Percentiles rank a stretch among this genome's conserved stretches.
Conservation (phyloP, 30 jellyfish, hydroid and myxozoan genomes). For the Aurelia aurita complex sp. Pacific region DNA sequence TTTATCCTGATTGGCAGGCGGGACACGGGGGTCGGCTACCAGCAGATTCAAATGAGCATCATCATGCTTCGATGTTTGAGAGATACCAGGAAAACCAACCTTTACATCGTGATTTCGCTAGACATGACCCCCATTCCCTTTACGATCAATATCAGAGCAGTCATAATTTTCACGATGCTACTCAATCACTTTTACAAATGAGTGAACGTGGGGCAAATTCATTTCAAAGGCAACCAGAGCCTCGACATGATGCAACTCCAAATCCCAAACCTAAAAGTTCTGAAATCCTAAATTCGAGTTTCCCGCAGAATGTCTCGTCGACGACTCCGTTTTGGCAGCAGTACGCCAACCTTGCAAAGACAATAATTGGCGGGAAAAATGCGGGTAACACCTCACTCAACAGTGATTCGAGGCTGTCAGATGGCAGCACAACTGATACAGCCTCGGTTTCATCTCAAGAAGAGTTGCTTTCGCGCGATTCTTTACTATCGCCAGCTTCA, state of each 20-base stretch:
- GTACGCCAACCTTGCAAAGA: conserved; percentile 60
- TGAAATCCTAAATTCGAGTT: conserved; percentile 51
- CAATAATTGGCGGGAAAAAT: conserved; percentile 15
- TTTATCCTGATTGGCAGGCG: conserved; percentile 6
- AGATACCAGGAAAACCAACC: not conserved
- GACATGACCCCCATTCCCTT: conserved; percentile 30
- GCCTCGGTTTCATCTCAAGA: conserved; percentile 68
- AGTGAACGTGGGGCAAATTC: not conserved
- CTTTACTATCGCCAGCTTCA: conserved; percentile 19
- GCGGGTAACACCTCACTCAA: not conserved
- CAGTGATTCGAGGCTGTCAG: conserved; percentile 27
- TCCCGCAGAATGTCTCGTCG: conserved; percentile 63
- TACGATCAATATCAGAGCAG: conserved; percentile 7
- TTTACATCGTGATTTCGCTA: not conserved
- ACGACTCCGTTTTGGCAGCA: conserved; percentile 72
- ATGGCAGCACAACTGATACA: conserved; percentile 54
- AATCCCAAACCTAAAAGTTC: conserved; percentile 3
- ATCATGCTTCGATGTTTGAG: not conserved
- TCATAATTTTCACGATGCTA: conserved; percentile 40
- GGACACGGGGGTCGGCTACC: not conserved
- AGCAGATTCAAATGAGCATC: not conserved
- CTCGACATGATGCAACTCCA: not conserved
- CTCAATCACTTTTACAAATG: conserved; percentile 48
- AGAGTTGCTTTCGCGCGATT: not conserved
- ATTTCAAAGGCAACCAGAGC: not conserved